A percentile compares a stretch with the other conserved stretches of the same genome.
These are phyloP conservation scores for Brachyhypopomus occidentalis DNA, from an alignment of 2,113 vertebrate species.

Conservation along the genomic window DNA sequence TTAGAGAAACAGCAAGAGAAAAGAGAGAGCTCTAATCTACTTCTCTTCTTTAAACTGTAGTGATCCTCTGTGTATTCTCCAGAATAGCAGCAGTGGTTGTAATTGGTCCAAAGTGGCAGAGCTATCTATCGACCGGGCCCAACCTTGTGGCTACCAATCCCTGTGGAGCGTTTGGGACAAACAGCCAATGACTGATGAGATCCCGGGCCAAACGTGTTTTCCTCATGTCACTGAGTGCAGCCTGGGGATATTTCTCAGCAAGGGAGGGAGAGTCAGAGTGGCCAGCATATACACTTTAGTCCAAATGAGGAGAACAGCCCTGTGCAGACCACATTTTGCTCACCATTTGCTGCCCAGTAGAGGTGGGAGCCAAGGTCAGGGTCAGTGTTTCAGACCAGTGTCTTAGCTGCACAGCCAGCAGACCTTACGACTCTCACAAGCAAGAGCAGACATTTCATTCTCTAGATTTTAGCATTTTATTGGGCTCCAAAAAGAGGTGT, in stretches of 20 bases:
- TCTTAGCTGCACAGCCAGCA: no score
- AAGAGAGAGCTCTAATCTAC: background rate
- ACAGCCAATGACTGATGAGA: conserved; percentile 12
- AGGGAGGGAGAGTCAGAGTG: background rate
- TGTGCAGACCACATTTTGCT: background rate
- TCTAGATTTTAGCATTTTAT: no score
- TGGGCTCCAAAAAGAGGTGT: no score
- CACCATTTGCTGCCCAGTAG: background rate
- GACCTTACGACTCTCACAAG: no score
- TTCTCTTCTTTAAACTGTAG: background rate
- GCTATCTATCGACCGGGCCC: conserved; percentile 9
- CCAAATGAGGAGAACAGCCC: no score
- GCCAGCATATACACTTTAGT: background rate
- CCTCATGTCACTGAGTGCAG: no score
- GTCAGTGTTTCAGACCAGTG: no score
- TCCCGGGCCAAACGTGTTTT: background rate
- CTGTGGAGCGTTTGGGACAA: background rate
- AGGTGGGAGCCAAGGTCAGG: background rate
- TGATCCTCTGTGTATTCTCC: background rate
- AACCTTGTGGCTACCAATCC: background rate
- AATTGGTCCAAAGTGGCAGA: conserved; percentile 28
- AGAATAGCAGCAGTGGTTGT: conserved; percentile 30
- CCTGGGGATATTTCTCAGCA: background rate
- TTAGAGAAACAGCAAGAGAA: background rate
- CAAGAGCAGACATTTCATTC: no score